These are phyloP conservation scores for Gnathonemus echidnorhynchus DNA, from an alignment of 2,113 vertebrate species.

Conservation along the genomic window DNA sequence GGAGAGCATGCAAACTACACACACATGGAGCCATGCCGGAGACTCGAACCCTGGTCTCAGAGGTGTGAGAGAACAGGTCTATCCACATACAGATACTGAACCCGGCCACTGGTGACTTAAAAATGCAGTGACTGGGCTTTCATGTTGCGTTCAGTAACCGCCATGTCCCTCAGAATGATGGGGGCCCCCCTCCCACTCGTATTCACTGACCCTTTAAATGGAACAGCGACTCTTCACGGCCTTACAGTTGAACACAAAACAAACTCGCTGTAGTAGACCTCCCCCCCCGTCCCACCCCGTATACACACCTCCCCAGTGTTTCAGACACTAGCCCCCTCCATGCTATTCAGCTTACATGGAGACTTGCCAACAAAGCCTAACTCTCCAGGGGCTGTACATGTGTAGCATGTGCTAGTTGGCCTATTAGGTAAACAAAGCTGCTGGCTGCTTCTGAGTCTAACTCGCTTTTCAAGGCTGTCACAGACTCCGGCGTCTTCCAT, in stretches of 20 bases:
- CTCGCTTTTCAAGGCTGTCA: not conserved
- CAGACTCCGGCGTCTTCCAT: not conserved
- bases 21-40: not conserved
- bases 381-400: not conserved
- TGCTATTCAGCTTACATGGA: not conserved
- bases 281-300: not conserved
- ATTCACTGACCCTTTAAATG: not conserved
- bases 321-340: not conserved
- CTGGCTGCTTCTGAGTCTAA: conserved; percentile 6
- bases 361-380: not conserved
- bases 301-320: not conserved
- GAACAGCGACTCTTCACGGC: not conserved
- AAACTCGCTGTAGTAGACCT: not conserved
- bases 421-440: conserved; percentile 21
- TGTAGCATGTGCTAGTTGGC: not conserved
- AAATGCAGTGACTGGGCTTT: not conserved
- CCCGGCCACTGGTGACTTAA: not conserved
- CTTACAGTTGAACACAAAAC: not conserved
- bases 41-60: not conserved
- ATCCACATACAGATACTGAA: not conserved
- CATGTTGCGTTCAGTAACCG: not conserved
- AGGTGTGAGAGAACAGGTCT: not conserved
- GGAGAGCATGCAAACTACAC: not conserved
- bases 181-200: not conserved
- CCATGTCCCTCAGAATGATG: not conserved